phyloP scores from a whole-genome alignment of 2,113 vertebrate species.

The Pimephales promelas region DNA sequence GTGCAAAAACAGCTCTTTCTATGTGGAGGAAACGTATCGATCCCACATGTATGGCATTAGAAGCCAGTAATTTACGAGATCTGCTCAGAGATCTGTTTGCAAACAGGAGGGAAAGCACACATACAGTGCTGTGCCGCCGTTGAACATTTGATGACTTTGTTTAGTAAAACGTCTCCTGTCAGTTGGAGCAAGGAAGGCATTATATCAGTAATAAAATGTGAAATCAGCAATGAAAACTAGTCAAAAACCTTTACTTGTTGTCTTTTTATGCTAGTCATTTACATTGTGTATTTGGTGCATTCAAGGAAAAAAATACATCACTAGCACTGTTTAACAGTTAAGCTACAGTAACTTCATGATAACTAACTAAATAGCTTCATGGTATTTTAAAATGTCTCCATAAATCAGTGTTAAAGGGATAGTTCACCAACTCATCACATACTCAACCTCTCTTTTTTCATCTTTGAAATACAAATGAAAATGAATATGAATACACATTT shows the following conservation, averaged over 20 bases:
- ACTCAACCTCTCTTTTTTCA: too few relatives aligned
- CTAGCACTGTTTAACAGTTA: background rate
- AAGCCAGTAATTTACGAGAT: constrained; percentile 39
- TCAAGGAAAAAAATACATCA: background rate
- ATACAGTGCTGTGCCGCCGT: background rate
- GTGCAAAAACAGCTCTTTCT: constrained; percentile 4
- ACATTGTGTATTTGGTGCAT: background rate
- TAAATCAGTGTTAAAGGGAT: background rate
- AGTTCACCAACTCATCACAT: background rate
- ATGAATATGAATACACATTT: too few relatives aligned
- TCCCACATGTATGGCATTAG: constrained; percentile 42
- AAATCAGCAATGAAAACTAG: background rate
- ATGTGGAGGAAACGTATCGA: background rate
- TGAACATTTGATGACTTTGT: constrained; percentile 17
- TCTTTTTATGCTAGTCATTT: background rate
- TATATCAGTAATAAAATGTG: constrained; percentile 5
- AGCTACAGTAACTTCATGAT: background rate
- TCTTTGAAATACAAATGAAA: background rate
- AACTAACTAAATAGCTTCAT: too few relatives aligned
- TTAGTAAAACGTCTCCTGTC: background rate
- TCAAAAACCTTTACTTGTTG: background rate
- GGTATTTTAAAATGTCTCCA: background rate
- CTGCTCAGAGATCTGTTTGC: constrained; percentile 34
- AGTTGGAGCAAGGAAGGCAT: background rate
- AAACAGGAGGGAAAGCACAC: background rate